Evolutionary conservation across 2,888 invertebrate species (phyloP).

Genomic region (Tupiocoris notatus): DNA sequence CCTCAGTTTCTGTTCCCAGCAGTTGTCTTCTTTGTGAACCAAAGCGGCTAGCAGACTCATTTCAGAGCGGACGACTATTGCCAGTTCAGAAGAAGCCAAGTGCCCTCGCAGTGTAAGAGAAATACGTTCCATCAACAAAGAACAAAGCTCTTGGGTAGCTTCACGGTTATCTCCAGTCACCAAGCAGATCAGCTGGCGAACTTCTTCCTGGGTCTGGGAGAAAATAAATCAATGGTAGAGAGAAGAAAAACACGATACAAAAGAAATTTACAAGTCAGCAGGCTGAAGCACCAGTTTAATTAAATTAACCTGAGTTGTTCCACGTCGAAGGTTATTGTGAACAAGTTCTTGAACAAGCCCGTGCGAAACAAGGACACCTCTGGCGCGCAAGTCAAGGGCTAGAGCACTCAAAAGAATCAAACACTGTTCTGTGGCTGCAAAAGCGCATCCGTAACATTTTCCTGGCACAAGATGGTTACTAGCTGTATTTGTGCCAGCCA

Average conservation of each 20-base stretch:
- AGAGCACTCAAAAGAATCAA: slow-evolving; percentile 85
- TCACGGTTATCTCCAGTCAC: slow-evolving; percentile 82
- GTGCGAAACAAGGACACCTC: slow-evolving; percentile 74
- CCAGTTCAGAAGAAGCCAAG: slow-evolving; percentile 70
- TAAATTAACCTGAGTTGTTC: slow-evolving; percentile 66
- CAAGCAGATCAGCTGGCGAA: slow-evolving; percentile 81
- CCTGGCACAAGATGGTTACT: slow-evolving; percentile 54
- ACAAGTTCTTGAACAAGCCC: slow-evolving; percentile 87
- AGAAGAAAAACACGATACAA: no score
- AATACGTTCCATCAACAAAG: slow-evolving; percentile 77
- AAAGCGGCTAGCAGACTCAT: slow-evolving; percentile 83
- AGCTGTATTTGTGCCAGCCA: slow-evolving; percentile 19
- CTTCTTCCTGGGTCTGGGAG: slow-evolving; percentile 75
- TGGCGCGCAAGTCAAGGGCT: slow-evolving; percentile 74
- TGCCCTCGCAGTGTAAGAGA: slow-evolving; percentile 76
- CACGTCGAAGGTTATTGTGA: slow-evolving; percentile 84
- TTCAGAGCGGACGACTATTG: slow-evolving; percentile 80
- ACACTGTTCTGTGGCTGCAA: slow-evolving; percentile 91
- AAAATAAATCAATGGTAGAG: not conserved
- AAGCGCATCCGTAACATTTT: slow-evolving; percentile 83
- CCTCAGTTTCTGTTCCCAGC: slow-evolving; percentile 90
- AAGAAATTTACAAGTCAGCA: no score
- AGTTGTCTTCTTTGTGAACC: slow-evolving; percentile 88
- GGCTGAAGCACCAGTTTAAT: no score
- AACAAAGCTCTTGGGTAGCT: slow-evolving; percentile 80